phyloP scores from a whole-genome alignment of 1,140 invertebrate genomes.

The Lutraria rhynchaena region DNA sequence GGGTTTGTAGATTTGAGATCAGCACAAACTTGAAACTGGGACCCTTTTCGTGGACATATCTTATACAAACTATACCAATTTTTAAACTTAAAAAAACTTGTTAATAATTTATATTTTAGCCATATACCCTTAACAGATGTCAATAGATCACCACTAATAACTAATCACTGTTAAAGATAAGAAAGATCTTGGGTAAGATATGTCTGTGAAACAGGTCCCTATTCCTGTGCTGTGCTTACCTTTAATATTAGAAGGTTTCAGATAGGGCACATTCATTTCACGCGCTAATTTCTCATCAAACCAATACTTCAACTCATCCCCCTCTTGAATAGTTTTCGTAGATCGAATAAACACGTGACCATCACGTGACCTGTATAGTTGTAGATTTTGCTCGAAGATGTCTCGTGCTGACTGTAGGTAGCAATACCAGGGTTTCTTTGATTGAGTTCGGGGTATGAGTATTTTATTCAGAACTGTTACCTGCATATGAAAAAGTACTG shows the following conservation, averaged over 20 bases:
- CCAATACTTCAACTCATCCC: conserved; percentile 90
- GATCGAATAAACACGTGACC: conserved; percentile 71
- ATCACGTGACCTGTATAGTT: conserved; percentile 80
- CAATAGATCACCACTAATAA: too few relatives aligned
- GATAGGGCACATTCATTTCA: conserved; percentile 88
- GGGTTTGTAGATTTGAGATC: too few relatives aligned
- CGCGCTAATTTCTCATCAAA: conserved; percentile 89
- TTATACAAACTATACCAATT: too few relatives aligned
- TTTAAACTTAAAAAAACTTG: too few relatives aligned
- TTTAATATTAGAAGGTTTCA: conserved; percentile 91
- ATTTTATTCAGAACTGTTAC: not conserved
- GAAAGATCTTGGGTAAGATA: too few relatives aligned
- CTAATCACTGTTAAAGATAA: too few relatives aligned
- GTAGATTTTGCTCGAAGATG: conserved; percentile 87
- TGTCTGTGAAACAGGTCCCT: too few relatives aligned
- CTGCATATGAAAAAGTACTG: conserved; percentile 3
- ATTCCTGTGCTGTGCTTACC: conserved; percentile 86
- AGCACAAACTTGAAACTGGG: too few relatives aligned
- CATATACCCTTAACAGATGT: too few relatives aligned
- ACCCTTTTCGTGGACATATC: too few relatives aligned
- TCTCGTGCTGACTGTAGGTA: conserved; percentile 86
- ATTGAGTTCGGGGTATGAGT: not conserved
- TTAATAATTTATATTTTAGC: too few relatives aligned
- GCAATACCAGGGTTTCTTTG: conserved; percentile 45
- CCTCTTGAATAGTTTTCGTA: conserved; percentile 83